Base-by-base conservation (phyloP, 2,888 invertebrate species). In the Drosophila austrosaltans region DNA sequence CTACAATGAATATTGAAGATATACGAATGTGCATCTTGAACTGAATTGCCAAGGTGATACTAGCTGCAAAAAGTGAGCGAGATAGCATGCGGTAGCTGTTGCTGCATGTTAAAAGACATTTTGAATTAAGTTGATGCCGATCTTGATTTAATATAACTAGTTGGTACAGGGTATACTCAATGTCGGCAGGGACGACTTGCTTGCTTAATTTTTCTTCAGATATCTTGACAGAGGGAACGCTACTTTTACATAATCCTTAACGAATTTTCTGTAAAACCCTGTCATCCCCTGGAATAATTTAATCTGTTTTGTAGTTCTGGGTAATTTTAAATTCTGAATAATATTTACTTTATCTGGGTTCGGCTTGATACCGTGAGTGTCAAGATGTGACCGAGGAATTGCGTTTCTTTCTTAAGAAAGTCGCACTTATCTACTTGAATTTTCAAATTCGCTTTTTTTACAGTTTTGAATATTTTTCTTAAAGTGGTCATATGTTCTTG, bases 221-320 rank as follows among this genome's bases (percentile, higher is more conserved):
- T 61, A 44, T 28, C 44, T 61, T 16, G 44, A 44, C 16, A 54
- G 39, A 3, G 44, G 63, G n/a, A 48, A 36, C 2, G 53, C 53
- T 12, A 63, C 25, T 53, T 54, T 63, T 22, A 54, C 39, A 25
- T 53, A 63, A 28, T 63, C 25, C 30, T 36, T 63, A 22, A 63
- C 53, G 30, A 63, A 53, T 12, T 63, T 63, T 20, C 36, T 20
- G 25, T 63, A 63, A 22, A 20, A 48, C 3, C 40, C 63, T 20
- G 53, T 36, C 20, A 32, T 40, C 2, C 30, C 53, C 12, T 22
- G 36, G 25, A 53, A 36, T 12, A 1, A 20, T 39, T 53, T 63
- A 36, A 63, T 36, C 36, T 53, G 16, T 53, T 20, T 63, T 53
- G 36, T 20, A 12, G 54, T 32, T 53, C 53, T 25, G 16, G 63